Evolutionary conservation across 2,888 invertebrate species (phyloP), one percentile per base, ranked within the genome.

Genomic region (Cepaea hortensis): DNA sequence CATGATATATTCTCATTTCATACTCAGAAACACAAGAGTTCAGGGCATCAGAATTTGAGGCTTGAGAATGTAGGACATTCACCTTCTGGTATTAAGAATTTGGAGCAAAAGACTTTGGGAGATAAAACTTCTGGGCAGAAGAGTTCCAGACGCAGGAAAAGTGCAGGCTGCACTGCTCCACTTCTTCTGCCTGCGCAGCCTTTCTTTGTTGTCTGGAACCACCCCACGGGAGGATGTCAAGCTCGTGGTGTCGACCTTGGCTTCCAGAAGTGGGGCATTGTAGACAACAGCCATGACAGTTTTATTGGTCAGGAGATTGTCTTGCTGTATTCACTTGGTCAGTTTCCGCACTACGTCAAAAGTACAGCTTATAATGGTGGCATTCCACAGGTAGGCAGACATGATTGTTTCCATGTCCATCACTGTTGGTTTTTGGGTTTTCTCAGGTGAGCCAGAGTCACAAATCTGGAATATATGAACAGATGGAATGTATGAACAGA

Each of bases 181-280:
- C 82, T 61, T 35, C 15, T 83, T 18, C 83, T 89, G 18, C 89
- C 88, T 3, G 81, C 89, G 50, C 86, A 84, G 18, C 90, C 90
- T 0, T 92, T 91, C 86, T 85, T 89, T 13, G 90, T 91, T 0
- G 88, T 92, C 0, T 93, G 93, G 93, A 92, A 93, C 81, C 89
- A 89, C 11, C 92, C 92, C 0, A 90, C 92, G 0, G 65, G 80
- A 11, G 50, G 73, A 0, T 93, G 93, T 86, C 80, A 88, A 15
- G 70, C 73, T 20, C 87, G 86, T 55, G 91, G 90, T 0, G 85
- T 92, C 0, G 48, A 87, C 23, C 87, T 93, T 0, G 90, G 91
- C 85, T 87, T 93, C 15, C 87, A 89, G 0, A 81, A 90, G 0
- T 93, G 90, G 88, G 91, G 90, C 48, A 93, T 93, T 23, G 87